These are phyloP conservation scores for Marisa cornuarietis DNA, from an alignment of 1,140 invertebrate genomes.

Conservation along the genomic window DNA sequence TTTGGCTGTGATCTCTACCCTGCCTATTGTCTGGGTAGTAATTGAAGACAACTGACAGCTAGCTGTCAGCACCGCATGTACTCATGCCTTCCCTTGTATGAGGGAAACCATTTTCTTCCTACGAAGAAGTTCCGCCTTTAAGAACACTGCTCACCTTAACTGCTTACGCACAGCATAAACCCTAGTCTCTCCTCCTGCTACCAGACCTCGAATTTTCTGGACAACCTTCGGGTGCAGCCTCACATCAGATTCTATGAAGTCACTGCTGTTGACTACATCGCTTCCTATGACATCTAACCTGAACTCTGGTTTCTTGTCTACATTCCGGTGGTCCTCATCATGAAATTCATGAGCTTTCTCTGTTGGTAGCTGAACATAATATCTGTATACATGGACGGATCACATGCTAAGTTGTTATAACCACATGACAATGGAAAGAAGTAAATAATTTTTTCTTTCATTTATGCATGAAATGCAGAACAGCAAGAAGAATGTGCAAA, in stretches of 20 bases:
- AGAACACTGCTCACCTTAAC: slow-evolving; percentile 49
- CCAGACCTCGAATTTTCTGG: slow-evolving; percentile 62
- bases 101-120: no score
- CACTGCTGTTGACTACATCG: neutral
- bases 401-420: no score
- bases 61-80: no score
- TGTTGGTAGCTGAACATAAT: slow-evolving; percentile 65
- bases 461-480: no score
- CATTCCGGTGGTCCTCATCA: slow-evolving; percentile 27
- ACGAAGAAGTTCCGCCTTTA: no score
- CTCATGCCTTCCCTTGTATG: no score
- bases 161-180: slow-evolving; percentile 61
- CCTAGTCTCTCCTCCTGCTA: slow-evolving; percentile 58
- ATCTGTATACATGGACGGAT: slow-evolving; percentile 37
- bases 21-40: no score
- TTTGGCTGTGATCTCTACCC: no score
- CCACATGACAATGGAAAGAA: no score
- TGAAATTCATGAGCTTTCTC: slow-evolving; percentile 65
- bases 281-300: neutral
- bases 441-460: no score
- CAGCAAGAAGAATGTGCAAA: no score
- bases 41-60: no score
- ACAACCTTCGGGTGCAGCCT: slow-evolving; percentile 56
- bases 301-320: slow-evolving; percentile 10
- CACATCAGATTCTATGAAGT: slow-evolving; percentile 1